phyloP scores from a whole-genome alignment of 2,113 vertebrate genomes.

The Cygnus atratus region DNA sequence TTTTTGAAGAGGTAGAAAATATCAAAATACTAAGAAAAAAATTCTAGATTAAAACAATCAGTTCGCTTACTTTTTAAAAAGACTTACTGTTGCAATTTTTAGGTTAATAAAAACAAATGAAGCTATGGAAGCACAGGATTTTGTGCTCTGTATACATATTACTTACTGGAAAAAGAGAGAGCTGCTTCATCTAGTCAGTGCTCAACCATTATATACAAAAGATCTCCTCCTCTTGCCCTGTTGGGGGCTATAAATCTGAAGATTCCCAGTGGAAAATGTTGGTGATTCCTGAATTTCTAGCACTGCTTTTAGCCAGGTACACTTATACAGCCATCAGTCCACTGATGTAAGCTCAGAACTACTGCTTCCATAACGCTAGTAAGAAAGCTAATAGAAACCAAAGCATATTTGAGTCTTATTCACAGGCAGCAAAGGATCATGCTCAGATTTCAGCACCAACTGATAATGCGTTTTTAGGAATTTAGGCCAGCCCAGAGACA shows the following conservation, averaged over 20 bases:
- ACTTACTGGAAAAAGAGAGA: slow-evolving; percentile 13
- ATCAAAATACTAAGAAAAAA: slow-evolving; percentile 69
- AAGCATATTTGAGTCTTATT: background rate
- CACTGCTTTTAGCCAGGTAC: background rate
- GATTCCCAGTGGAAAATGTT: slow-evolving; percentile 21
- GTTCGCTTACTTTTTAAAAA: slow-evolving; percentile 60
- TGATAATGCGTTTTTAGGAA: slow-evolving; percentile 18
- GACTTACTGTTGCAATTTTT: slow-evolving; percentile 35
- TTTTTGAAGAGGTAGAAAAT: slow-evolving; percentile 81
- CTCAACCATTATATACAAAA: slow-evolving; percentile 21
- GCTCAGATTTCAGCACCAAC: slow-evolving; percentile 37
- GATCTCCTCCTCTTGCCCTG: background rate
- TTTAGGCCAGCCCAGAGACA: slow-evolving; percentile 42
- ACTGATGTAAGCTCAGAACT: background rate
- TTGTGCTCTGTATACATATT: slow-evolving; percentile 3
- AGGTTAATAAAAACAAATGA: slow-evolving; percentile 53
- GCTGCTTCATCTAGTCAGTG: slow-evolving; percentile 42
- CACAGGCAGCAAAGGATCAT: background rate
- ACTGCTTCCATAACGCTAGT: slow-evolving; percentile 15
- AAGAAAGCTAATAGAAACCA: slow-evolving; percentile 6
- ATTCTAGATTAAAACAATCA: slow-evolving; percentile 64
- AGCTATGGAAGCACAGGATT: slow-evolving; percentile 57
- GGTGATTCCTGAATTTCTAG: slow-evolving; percentile 35
- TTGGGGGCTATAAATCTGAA: slow-evolving; percentile 11
- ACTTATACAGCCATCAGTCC: slow-evolving; percentile 58